Conservation (phyloP, 1,140 invertebrate genomes). For the Danaus melanippus region DNA sequence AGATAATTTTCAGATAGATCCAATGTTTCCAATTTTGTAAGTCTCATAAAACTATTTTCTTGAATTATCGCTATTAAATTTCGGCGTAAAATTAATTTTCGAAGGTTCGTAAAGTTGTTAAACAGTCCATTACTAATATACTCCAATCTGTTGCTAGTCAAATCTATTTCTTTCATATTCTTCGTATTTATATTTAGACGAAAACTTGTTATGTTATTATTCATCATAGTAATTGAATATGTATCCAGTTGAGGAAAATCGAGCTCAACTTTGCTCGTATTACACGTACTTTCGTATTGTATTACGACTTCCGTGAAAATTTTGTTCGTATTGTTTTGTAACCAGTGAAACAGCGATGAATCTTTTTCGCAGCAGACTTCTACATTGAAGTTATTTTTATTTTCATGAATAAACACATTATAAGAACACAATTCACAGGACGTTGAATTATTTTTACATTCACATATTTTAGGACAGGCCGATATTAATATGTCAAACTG, state of each 20-base stretch:
- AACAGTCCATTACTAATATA: conserved; percentile 53
- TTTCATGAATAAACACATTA: conserved; percentile 50
- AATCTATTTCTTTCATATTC: conserved; percentile 56
- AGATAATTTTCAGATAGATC: conserved; percentile 77
- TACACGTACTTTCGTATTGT: conserved; percentile 39
- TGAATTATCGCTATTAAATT: conserved; percentile 57
- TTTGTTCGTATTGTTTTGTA: conserved; percentile 41
- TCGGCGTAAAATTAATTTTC: conserved; percentile 56
- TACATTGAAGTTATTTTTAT: conserved; percentile 29
- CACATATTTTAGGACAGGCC: conserved; percentile 40
- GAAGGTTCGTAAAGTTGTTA: conserved; percentile 51
- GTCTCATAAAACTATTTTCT: conserved; percentile 64
- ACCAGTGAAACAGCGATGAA: conserved; percentile 19
- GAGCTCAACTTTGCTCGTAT: conserved; percentile 39
- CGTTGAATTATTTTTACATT: conserved; percentile 31
- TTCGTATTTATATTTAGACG: conserved; percentile 39
- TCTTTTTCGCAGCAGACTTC: conserved; percentile 41
- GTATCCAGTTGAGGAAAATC: conserved; percentile 47
- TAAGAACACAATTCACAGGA: conserved; percentile 46
- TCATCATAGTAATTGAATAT: conserved; percentile 45
- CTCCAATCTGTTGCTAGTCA: conserved; percentile 61
- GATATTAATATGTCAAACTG: conserved; percentile 41
- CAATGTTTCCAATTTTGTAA: conserved; percentile 70
- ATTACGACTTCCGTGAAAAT: conserved; percentile 40
- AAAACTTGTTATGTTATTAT: conserved; percentile 54